phyloP scores from a whole-genome alignment of 2,797 vertebrate species.

The Todus mexicanus region DNA sequence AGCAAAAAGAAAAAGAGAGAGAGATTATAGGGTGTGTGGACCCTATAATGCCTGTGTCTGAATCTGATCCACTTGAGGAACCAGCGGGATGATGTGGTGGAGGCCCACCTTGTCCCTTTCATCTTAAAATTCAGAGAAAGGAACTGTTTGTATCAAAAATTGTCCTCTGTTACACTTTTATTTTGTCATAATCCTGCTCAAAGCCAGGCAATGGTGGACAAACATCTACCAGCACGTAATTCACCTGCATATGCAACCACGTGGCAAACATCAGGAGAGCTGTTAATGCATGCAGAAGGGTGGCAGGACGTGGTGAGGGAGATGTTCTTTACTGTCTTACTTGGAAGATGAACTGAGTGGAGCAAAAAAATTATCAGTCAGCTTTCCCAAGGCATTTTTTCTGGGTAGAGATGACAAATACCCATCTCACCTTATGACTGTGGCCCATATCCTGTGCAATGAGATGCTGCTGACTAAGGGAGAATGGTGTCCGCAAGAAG shows the following conservation, averaged over 20 bases:
- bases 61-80: slow-evolving; percentile 18
- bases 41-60: slow-evolving; percentile 18
- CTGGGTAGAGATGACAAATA: slow-evolving; percentile 34
- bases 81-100: background rate
- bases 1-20: background rate
- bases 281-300: background rate
- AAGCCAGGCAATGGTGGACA: background rate
- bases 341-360: background rate
- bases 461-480: slow-evolving; percentile 19
- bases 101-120: background rate
- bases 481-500: background rate
- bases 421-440: slow-evolving; percentile 27
- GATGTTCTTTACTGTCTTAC: background rate
- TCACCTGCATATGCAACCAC: background rate
- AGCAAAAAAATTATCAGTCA: background rate
- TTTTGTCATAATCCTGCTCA: background rate
- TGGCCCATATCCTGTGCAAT: slow-evolving; percentile 23
- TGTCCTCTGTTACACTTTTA: background rate
- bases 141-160: background rate
- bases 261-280: background rate
- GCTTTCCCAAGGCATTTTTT: background rate
- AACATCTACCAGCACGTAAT: background rate
- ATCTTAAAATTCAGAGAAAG: background rate
- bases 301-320: background rate
- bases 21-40: background rate